These are phyloP conservation scores for Clarias magur DNA, from an alignment of 2,113 vertebrate genomes.

Conservation along the genomic window DNA sequence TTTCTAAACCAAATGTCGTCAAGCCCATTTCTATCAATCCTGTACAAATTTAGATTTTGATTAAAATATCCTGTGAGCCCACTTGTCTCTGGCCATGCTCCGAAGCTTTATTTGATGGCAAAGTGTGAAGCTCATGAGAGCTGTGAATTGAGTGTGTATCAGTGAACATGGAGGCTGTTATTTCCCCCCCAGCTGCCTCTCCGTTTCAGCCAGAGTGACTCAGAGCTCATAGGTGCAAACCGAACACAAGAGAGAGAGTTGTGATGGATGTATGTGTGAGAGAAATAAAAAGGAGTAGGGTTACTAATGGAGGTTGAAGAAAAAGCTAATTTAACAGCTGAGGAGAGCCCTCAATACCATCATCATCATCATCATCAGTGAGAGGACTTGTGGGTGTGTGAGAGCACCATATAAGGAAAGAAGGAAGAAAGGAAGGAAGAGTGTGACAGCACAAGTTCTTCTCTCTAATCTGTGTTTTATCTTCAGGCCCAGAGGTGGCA, in stretches of 20 bases:
- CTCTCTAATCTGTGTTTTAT: not conserved
- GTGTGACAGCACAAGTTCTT: not conserved
- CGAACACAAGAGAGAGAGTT: not conserved
- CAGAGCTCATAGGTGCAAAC: constrained; percentile 22
- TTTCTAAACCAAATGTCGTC: not conserved
- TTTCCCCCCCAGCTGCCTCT: constrained; percentile 16
- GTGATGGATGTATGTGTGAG: not conserved
- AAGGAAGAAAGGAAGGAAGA: constrained; percentile 10
- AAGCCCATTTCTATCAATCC: not conserved
- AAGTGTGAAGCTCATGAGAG: constrained; percentile 4
- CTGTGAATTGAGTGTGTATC: not conserved
- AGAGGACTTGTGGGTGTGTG: constrained; percentile 7
- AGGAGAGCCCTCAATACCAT: constrained; percentile 15
- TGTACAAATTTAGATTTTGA: not conserved
- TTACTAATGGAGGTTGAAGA: not conserved
- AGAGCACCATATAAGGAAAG: not conserved
- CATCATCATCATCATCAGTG: constrained; percentile 13
- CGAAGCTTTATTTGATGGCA: constrained; percentile 1
- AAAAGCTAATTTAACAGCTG: not conserved
- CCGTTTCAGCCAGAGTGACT: constrained; percentile 6
- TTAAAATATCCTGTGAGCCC: not conserved
- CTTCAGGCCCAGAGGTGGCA: constrained; percentile 91
- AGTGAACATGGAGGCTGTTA: not conserved
- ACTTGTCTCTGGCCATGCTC: not conserved
- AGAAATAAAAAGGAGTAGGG: constrained; percentile 11